Evolutionary conservation across 2,888 invertebrate species (phyloP).

Genomic region (Protophormia terraenovae): DNA sequence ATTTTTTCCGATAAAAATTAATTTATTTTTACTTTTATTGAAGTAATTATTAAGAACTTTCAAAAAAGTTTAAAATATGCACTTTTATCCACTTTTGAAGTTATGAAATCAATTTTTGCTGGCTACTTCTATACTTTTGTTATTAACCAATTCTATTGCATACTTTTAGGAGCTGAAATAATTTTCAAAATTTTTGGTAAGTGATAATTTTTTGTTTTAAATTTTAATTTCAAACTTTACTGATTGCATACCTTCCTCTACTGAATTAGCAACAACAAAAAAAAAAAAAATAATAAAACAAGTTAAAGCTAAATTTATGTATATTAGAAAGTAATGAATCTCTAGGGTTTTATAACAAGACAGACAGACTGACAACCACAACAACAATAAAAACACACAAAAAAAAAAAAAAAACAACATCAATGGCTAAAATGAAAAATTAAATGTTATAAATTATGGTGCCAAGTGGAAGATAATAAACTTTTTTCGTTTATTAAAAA

Average conservation of each 20-base stretch:
- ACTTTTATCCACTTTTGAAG: too few species aligned
- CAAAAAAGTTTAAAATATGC: too few species aligned
- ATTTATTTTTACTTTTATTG: too few species aligned
- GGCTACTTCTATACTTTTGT: too few species aligned
- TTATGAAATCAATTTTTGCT: too few species aligned
- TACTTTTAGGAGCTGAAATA: too few species aligned
- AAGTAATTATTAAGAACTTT: too few species aligned
- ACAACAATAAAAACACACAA: neutral
- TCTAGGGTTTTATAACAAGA: neutral
- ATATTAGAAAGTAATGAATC: constrained; percentile 17
- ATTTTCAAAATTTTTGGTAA: neutral
- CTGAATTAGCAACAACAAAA: neutral
- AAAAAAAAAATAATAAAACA: neutral
- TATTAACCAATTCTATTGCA: too few species aligned
- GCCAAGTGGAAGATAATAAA: constrained; percentile 9
- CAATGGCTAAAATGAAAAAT: constrained; percentile 6
- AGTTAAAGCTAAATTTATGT: neutral
- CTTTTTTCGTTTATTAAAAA: constrained; percentile 12
- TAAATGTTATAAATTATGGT: constrained; percentile 26
- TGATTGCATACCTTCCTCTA: neutral
- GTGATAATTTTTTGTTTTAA: neutral
- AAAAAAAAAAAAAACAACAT: neutral
- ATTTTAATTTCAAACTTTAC: neutral
- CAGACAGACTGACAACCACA: too few species aligned
- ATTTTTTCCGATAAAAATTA: too few species aligned